Base-by-base conservation (phyloP, 53 echinoderm and acorn worm species). In the Hippasteria phrygiana region DNA sequence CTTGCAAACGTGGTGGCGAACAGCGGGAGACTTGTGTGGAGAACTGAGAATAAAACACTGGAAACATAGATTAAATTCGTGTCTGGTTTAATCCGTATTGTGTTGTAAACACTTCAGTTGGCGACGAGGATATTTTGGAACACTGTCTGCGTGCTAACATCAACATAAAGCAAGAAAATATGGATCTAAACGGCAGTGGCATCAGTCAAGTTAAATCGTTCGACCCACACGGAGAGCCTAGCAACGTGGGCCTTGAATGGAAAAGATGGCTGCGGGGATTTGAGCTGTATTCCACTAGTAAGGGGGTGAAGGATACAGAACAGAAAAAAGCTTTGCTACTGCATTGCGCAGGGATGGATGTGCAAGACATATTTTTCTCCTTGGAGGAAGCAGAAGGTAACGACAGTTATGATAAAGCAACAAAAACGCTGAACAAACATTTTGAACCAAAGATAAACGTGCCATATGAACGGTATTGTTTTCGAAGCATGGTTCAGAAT, bases 341-440 rank as follows among this genome's bases (percentile, higher is more conserved):
- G 34, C 91, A 91, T 50, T 91, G 78, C 59, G 92, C 92, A n/a
- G 9, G 92, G 88, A 55, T 51, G 22, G 91, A 75, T 3, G 91
- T 91, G 5, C 91, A 91, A 17, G 77, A 87, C 13, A 91, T 91
- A 0, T 86, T 75, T 53, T 63, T 85, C 63, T 85, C 75, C 1
- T 36, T 86, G 47, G 20, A 38, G 37, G 82, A 80, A 55, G 62
- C 41, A 62, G 63, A 56, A 2, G 83, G 83, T 28, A 5, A 64
- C 33, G 83, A 90, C 41, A 32, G 13, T 0, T 90, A 74, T 8
- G 90, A 73, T 13, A 73, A n/a, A 59, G 45, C 62, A 12, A 20
- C 24, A 20, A 77, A 87, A 40, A 91, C 64, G 10, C 37, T 90
- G 56, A 77, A 47, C 54, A 77, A 69, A 47, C 91, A 91, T 65